Base-by-base conservation (phyloP, 2,113 vertebrate genomes). In the Tenebrosternarchus preto region DNA sequence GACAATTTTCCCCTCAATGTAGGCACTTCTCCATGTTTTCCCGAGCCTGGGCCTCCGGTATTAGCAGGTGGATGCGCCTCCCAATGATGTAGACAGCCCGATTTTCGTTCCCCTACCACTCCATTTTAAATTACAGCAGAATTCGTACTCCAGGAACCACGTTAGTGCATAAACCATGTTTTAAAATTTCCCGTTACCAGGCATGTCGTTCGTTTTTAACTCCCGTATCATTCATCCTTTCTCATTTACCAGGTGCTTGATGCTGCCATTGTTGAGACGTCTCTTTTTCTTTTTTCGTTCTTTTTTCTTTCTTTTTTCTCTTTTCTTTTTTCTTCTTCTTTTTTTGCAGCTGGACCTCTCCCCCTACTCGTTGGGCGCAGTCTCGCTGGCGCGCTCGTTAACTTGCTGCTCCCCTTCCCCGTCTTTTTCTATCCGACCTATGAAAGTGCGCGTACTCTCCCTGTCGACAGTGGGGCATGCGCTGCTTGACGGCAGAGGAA, bases 51-150 rank as follows among this genome's bases (percentile, higher is more conserved):
- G 92, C 93, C 91, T 92, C 92, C 91, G 82, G 88, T 90, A 79
- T 85, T 87, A 90, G 93, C 94, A 95, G 94, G 94, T 95, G 95
- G 93, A 95, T 90, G 93, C 94, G 93, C 94, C 92, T 94, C 91
- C 91, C 92, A 91, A 36, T 90, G 92, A 93, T 92, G 92, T 91
- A 93, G 92, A 88, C 91, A 86, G 90, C 85, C 89, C 90, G 88
- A 74, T 90, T 88, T 87, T 89, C 91, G 90, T 69, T 61, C 88
- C 90, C 64, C 90, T 87, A 90, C 87, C 88, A 88, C 91, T 92
- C 92, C 92, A 93, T 92, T 88, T 92, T 89, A 86, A 85, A 86
- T 86, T 83, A 89, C 87, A 85, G 90, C 86, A 87, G 82, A 86
- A 88, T 88, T 88, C 79, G 89, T 92, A 90, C 91, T 92, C 92